A percentile compares a stretch with the other conserved stretches of the same genome.
Conservation (phyloP, 2,888 invertebrate genomes). For the Nesidiocoris tenuis region DNA sequence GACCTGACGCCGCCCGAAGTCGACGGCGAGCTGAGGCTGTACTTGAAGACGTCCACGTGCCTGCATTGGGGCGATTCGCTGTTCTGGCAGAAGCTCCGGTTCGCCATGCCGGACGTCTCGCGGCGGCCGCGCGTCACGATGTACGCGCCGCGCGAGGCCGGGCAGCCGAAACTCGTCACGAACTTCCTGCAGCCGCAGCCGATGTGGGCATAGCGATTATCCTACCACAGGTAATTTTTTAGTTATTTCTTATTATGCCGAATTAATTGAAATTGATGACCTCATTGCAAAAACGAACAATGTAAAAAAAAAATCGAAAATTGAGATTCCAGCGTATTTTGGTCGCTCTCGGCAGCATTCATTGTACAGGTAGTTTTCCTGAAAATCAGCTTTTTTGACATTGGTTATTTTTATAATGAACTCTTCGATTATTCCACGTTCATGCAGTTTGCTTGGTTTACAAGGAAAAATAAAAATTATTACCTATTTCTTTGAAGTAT, state of each 20-base stretch:
- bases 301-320: no score
- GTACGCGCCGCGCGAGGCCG: slow-evolving; percentile 51
- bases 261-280: no score
- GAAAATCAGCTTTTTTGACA: no score
- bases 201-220: slow-evolving; percentile 77
- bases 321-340: no score
- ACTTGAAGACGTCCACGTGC: slow-evolving; percentile 86
- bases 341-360: no score
- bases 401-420: no score
- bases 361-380: no score
- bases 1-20: slow-evolving; percentile 85
- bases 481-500: no score
- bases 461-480: no score
- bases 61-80: slow-evolving; percentile 92
- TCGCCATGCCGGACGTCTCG: slow-evolving; percentile 78
- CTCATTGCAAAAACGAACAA: no score
- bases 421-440: no score
- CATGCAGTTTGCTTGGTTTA: no score
- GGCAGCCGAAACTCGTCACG: slow-evolving; percentile 51
- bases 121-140: slow-evolving; percentile 42
- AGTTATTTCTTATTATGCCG: neutral
- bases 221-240: slow-evolving; percentile 61
- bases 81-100: slow-evolving; percentile 94
- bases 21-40: slow-evolving; percentile 85
- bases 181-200: slow-evolving; percentile 60